Conservation (phyloP, 2,888 invertebrate genomes). For the Ditylenchus weischeri region DNA sequence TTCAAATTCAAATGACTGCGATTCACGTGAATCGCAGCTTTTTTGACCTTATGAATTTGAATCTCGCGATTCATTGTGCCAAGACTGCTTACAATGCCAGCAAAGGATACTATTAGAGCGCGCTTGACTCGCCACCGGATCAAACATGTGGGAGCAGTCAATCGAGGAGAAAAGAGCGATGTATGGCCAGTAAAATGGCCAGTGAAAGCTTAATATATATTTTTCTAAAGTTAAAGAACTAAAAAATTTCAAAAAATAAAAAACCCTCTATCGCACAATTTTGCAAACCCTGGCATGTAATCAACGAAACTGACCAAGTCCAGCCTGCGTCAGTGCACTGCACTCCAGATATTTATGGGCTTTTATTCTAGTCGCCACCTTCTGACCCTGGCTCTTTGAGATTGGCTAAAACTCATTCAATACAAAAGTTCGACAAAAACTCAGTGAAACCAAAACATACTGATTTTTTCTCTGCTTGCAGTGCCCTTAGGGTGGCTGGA, state of each 20-base stretch:
- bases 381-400: conserved; percentile 94
- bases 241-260: neutral
- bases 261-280: neutral
- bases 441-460: no score
- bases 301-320: conserved; percentile 64
- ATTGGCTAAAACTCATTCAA: conserved; percentile 62
- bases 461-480: conserved; percentile 87
- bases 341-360: conserved; percentile 99
- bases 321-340: conserved; percentile 95
- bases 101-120: no score
- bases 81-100: no score
- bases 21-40: no score
- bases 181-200: no score
- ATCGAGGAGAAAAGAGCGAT: no score
- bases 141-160: no score
- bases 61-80: no score
- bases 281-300: neutral
- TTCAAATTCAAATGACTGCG: no score
- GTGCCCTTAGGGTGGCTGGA: conserved; percentile 82
- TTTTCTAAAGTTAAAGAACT: neutral
- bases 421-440: no score
- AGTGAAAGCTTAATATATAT: neutral
- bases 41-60: no score
- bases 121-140: no score
- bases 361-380: conserved; percentile 93